Evolutionary conservation across 2,888 invertebrate genomes (phyloP), one percentile per base, ranked within the genome.

Genomic region (Lochmaea crataegi): DNA sequence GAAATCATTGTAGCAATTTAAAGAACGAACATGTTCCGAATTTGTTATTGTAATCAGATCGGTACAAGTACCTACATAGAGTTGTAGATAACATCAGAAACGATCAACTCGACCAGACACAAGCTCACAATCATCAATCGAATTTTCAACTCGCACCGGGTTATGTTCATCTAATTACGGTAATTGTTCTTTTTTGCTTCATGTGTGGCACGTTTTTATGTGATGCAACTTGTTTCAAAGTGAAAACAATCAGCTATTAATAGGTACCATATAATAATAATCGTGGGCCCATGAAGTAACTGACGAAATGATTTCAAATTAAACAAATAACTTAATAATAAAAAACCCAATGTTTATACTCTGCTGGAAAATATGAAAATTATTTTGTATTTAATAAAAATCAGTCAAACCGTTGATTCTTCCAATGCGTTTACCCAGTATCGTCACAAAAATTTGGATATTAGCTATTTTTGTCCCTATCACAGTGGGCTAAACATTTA

Each of bases 31-130:
- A 84, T 79, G 82, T 81, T 78, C 83, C 82, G 83, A 83, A 83
- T 84, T 84, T 84, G 83, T 84, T 83, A 84, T 83, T 83, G 84
- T 83, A 83, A 83, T 83, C 84, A 82, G 83, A 81, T 82, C 79
- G 78, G 78, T 77, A 79, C 76, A 73, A 75, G 72, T 77, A 74
- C 42, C 61, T 18, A 63, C 78, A 79, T 79, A 79, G 78, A 67
- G 77, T 73, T 65, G 75, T 69, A 63, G 81, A 81, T 80, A 80
- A 78, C 73, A 81, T 81, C 81, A 77, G 70, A 71, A 78, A 38
- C 41, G 75, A 78, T 73, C 75, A 74, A 72, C 73, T 67, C 67
- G 66, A 68, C 70, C 64, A 64, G 70, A 57, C 64, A 70, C 69
- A 70, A 70, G 69, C 56, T 56, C 70, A 42, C 70, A 61, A 61